These are phyloP conservation scores for Stercorarius parasiticus DNA, from an alignment of 2,113 vertebrate genomes.

Conservation along the genomic window DNA sequence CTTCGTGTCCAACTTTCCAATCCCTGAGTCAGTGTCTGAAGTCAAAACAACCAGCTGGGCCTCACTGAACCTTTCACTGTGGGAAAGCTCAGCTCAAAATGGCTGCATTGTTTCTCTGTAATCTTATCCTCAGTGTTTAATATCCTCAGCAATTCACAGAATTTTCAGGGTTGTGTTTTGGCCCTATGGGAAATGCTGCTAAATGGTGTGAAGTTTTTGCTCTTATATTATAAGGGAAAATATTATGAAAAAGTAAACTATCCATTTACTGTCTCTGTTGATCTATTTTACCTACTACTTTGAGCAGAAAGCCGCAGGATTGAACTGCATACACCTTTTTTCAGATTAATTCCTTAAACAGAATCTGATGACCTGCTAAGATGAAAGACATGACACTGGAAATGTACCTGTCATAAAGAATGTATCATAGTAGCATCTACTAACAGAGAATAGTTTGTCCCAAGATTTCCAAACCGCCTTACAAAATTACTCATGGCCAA, in stretches of 20 bases:
- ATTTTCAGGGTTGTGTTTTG: constrained; percentile 60
- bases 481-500: neutral
- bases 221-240: constrained; percentile 29
- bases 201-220: constrained; percentile 40
- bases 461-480: neutral
- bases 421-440: neutral
- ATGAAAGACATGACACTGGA: neutral
- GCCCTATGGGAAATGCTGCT: constrained; percentile 55
- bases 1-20: constrained; percentile 71
- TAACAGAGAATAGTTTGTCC: neutral
- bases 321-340: neutral
- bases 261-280: neutral
- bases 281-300: neutral
- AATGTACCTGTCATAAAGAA: neutral
- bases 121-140: constrained; percentile 71
- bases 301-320: neutral
- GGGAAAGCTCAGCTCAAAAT: constrained; percentile 74
- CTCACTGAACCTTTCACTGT: constrained; percentile 69
- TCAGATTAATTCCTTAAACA: neutral
- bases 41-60: constrained; percentile 75
- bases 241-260: constrained; percentile 13
- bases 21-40: constrained; percentile 76
- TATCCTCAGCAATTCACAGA: constrained; percentile 67
- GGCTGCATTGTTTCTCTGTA: constrained; percentile 74
- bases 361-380: neutral